These are phyloP conservation scores for Lasioglossum marginatum DNA, from an alignment of 2,888 invertebrate genomes.

Conservation along the genomic window DNA sequence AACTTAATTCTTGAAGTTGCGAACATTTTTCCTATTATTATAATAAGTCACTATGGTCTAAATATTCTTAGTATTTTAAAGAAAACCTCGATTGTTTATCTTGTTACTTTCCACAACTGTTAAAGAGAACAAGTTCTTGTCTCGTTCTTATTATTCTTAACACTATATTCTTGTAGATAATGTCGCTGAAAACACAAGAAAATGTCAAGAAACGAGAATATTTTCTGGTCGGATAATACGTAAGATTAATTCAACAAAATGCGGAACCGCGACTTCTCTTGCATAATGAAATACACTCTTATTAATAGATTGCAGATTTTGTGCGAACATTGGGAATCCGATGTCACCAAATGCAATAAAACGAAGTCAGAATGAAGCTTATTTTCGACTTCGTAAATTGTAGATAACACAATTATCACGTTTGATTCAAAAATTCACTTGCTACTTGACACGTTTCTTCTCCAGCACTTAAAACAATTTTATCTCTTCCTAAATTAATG, in stretches of 20 bases:
- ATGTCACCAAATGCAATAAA: neutral
- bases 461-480: neutral
- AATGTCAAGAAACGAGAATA: neutral
- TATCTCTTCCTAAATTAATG: neutral
- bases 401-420: neutral
- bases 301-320: slow-evolving; percentile 4
- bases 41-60: no score
- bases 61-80: neutral
- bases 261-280: neutral
- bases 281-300: neutral
- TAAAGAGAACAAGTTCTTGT: neutral
- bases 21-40: no score
- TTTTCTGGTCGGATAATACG: neutral
- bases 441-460: neutral
- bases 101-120: neutral
- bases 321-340: neutral
- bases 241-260: neutral
- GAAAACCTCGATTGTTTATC: neutral
- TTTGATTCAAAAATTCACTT: neutral
- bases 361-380: neutral
- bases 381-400: neutral
- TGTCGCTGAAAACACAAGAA: neutral
- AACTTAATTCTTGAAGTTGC: neutral
- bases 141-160: neutral
- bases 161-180: neutral